Evolutionary conservation across 2,888 invertebrate genomes (phyloP), one percentile per base, ranked within the genome.

Genomic region (Nomada ferruginata): DNA sequence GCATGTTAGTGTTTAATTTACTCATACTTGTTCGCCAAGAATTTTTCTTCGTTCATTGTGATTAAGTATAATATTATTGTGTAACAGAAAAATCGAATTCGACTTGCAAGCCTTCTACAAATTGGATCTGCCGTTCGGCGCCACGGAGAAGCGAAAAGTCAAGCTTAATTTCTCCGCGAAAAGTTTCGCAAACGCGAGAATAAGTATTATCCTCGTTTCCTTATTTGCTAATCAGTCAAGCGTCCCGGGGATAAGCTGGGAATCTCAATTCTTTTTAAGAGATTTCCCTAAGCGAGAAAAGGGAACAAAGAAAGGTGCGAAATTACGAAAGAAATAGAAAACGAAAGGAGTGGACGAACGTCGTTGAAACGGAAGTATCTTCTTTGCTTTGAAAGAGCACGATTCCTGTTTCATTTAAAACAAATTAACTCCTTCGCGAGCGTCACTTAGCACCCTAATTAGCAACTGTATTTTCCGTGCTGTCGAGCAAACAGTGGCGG

Each of bases 391-490:
- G 5, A 36, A 70, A 47, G 57, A 26, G 18, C 36, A n/a, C 55
- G 76, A 42, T 59, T 75, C 69, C 50, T 52, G 64, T 79, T 70
- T 64, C 79, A 47, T 79, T 79, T 36, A 26, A 70, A 75, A 59
- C 52, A 52, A 70, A 75, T 79, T 79, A 70, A 70, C 75, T 59
- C 63, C 20, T 29, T 68, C 63, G 64, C 64, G 18, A 20, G 47
- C 55, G 68, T 47, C 59, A 60, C 75, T 75, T 79, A 75, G 63
- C 66, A 29, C 15, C 44, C 70, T 75, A 79, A 75, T 75, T 75
- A 79, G 59, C 63, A 65, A 70, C 75, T 69, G 75, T 47, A 65
- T 70, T 75, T 70, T 70, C 69, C 57, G 44, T 20, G 59, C 75
- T 44, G 70, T 55, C 60, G 79, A 74, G 81, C 69, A 65, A 70